These are phyloP conservation scores for Furcifer pardalis DNA, from an alignment of 2,797 vertebrate species.

Conservation along the genomic window DNA sequence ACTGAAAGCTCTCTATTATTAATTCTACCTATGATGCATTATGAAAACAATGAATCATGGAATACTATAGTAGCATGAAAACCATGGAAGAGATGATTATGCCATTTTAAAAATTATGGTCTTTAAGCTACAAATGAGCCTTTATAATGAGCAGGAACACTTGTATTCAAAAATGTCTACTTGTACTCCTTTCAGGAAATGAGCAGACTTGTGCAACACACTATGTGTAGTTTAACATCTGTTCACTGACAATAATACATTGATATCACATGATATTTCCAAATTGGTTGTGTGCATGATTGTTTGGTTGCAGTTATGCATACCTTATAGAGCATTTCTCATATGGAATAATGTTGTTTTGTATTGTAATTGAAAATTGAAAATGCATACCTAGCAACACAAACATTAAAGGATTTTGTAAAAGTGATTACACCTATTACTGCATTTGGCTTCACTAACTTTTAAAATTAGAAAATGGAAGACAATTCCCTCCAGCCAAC, in stretches of 20 bases:
- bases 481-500: slow-evolving; percentile 24
- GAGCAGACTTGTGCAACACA: background rate
- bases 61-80: background rate
- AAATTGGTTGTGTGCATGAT: background rate
- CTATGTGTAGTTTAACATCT: background rate
- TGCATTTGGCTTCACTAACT: slow-evolving; percentile 23
- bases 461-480: slow-evolving; percentile 33
- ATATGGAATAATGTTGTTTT: background rate
- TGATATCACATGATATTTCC: background rate
- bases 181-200: slow-evolving; percentile 8
- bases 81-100: background rate
- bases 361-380: slow-evolving; percentile 22
- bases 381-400: slow-evolving; percentile 27
- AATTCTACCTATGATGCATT: background rate
- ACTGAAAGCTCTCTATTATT: background rate
- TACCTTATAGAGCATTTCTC: background rate
- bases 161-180: slow-evolving; percentile 21
- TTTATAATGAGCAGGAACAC: slow-evolving; percentile 23
- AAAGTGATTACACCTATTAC: background rate
- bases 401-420: slow-evolving; percentile 15
- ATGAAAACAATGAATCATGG: background rate
- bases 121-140: slow-evolving; percentile 8
- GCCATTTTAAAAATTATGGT: background rate
- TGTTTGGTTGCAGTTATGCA: background rate
- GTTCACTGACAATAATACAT: background rate